Percentiles rank a stretch among this genome's conserved stretches.
Evolutionary conservation across 1,140 invertebrate genomes (phyloP).

Genomic region (Leptinotarsa lineolata): DNA sequence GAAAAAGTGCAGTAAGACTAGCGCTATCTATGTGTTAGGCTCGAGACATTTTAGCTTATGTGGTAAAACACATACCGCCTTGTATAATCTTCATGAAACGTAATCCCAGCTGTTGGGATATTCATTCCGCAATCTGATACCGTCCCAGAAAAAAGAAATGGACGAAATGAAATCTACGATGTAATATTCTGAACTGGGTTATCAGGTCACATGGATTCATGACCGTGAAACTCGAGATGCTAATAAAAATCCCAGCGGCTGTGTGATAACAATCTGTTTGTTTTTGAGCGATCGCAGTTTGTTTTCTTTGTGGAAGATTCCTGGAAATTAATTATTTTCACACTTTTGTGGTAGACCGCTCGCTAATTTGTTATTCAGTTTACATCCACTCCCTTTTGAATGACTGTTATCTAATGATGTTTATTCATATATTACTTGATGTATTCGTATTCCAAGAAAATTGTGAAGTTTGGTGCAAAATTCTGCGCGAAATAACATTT

Average conservation of each 20-base stretch:
- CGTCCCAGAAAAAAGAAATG: neutral
- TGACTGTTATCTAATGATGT: neutral
- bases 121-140: neutral
- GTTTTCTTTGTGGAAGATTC: constrained; percentile 1
- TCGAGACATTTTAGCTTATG: no score
- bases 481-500: no score
- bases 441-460: no score
- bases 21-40: no score
- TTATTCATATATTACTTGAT: neutral
- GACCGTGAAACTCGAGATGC: neutral
- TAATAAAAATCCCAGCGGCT: neutral
- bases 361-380: constrained; percentile 5
- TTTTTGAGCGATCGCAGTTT: neutral
- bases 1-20: no score
- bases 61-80: no score
- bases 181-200: neutral
- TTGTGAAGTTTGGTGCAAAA: no score
- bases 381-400: neutral
- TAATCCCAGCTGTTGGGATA: neutral
- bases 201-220: neutral
- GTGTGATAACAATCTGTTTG: neutral
- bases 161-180: neutral
- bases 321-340: neutral
- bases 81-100: no score
- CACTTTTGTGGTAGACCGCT: neutral